Conservation (phyloP, 1,140 invertebrate genomes). For the Teleogryllus occipitalis region DNA sequence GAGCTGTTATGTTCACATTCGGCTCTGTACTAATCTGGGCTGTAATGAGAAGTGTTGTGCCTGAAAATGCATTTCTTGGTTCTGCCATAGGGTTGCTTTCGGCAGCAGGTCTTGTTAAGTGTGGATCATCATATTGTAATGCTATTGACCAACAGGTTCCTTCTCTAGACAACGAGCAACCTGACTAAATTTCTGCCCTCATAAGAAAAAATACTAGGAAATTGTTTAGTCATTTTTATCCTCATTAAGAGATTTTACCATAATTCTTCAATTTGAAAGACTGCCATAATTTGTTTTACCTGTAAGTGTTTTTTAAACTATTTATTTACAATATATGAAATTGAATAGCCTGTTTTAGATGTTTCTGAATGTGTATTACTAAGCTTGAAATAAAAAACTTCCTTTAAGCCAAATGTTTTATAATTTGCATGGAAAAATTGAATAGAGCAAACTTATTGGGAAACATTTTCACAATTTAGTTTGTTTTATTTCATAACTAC, state of each 20-base stretch:
- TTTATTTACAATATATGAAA: background rate
- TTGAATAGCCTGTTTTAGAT: background rate
- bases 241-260: background rate
- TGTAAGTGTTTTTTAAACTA: background rate
- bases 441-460: too few species aligned
- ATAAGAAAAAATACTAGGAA: background rate
- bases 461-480: too few species aligned
- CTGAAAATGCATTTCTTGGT: slow-evolving; percentile 49
- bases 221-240: background rate
- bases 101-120: slow-evolving; percentile 35
- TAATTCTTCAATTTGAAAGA: background rate
- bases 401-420: too few species aligned
- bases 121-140: background rate
- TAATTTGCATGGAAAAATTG: too few species aligned
- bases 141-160: background rate
- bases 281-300: background rate
- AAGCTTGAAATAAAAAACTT: background rate
- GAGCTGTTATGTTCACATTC: slow-evolving; percentile 56
- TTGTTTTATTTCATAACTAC: background rate
- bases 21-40: slow-evolving; percentile 66
- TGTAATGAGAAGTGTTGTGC: slow-evolving; percentile 54
- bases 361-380: background rate
- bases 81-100: slow-evolving; percentile 51
- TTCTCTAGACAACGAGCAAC: background rate
- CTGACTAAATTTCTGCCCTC: too few species aligned